phyloP scores from a whole-genome alignment of 2,888 invertebrate genomes.

The Hyles lineata region DNA sequence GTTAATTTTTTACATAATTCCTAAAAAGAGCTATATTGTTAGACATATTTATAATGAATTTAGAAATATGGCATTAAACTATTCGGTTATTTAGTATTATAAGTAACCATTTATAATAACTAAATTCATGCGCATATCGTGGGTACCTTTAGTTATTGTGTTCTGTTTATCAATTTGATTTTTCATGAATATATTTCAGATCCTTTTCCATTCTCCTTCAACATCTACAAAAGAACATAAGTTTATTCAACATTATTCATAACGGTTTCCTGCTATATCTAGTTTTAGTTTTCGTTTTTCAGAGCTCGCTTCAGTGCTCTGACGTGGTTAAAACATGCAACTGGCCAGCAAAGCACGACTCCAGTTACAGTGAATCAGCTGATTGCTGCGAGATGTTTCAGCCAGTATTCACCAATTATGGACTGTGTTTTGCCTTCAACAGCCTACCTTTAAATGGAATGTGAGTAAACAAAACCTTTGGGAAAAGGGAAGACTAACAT shows the following conservation, averaged over 20 bases:
- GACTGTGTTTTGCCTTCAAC: conserved; percentile 77
- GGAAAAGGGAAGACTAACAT: background rate
- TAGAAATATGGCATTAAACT: no score
- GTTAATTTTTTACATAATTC: background rate
- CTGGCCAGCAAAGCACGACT: conserved; percentile 67
- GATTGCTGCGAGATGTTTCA: conserved; percentile 74
- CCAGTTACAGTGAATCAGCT: conserved; percentile 57
- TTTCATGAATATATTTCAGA: no score
- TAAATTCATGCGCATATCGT: no score
- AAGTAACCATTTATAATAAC: no score
- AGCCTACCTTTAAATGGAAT: conserved; percentile 75
- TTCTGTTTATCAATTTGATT: no score
- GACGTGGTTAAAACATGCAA: conserved; percentile 75
- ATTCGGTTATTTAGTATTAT: no score
- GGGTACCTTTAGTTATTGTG: no score
- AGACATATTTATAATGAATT: no score
- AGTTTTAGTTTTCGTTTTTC: conserved; percentile 25
- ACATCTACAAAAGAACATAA: no score
- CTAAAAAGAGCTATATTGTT: no score
- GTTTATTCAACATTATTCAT: background rate
- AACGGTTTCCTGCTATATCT: background rate
- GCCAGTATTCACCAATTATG: conserved; percentile 76
- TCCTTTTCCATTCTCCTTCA: no score
- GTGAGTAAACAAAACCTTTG: conserved; percentile 52
- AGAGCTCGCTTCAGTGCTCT: conserved; percentile 73